Percentiles rank a stretch among this genome's conserved stretches.
Conservation (phyloP, 1,140 invertebrate species). For the Lamellibrachia luymesi region DNA sequence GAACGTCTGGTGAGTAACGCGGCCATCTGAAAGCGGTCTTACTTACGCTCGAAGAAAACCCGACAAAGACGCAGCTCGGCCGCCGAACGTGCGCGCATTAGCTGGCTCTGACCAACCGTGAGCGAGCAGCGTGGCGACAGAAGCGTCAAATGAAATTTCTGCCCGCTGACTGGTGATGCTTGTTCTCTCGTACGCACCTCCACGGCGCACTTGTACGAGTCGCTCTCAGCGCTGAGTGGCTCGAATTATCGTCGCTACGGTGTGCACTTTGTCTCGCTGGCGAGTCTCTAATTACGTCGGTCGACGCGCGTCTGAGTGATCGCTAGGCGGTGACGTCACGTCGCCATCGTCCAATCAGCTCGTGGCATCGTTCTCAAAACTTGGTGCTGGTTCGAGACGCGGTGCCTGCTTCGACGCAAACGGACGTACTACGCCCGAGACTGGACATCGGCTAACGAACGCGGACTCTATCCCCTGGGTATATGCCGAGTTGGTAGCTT, state of each 20-base stretch:
- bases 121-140: not conserved
- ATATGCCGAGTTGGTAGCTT: not conserved
- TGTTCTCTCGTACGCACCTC: not conserved
- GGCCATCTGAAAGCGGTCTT: not conserved
- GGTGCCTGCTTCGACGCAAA: not conserved
- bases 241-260: slow-evolving; percentile 3
- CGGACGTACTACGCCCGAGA: not conserved
- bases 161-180: not conserved
- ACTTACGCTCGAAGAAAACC: slow-evolving; percentile 1
- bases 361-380: not conserved
- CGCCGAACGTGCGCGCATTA: not conserved
- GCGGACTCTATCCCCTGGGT: not conserved
- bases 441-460: not conserved
- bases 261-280: not conserved
- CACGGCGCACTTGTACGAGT: not conserved
- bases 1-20: not conserved
- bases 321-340: not conserved
- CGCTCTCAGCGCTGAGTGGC: not conserved
- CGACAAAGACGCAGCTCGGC: not conserved
- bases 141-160: not conserved
- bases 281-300: not conserved
- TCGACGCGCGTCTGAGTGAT: not conserved
- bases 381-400: not conserved
- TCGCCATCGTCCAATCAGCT: not conserved
- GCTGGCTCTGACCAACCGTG: not conserved